Base-by-base conservation (phyloP, 2,113 vertebrate species). In the Hiodon tergisus region DNA sequence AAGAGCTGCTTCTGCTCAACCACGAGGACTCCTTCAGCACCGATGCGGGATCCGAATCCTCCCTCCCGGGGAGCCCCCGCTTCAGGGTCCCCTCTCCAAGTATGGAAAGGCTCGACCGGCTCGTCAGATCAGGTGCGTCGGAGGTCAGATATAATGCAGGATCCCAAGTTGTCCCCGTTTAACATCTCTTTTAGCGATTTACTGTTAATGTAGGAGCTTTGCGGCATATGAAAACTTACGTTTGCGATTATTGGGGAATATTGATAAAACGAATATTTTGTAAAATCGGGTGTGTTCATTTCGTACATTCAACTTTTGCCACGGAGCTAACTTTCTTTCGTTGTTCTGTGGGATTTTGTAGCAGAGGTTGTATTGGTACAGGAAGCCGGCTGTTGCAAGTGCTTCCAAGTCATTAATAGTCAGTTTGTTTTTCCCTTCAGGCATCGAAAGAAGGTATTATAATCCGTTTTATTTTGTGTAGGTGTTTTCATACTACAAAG, bases 71-170 rank as follows among this genome's bases (percentile, higher is more conserved):
- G 77, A 99, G 96, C 78, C 97, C 97, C 75, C 90, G 95, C 9
- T 88, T 89, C 80, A 92, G 91, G 78, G 86, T 95, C 6, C 85
- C 91, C 9, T 95, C 94, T 14, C 89, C 95, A 9, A 98, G 96
- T 83, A 84, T 94, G 90, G 97, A 99, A 87, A 93, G 90, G 85
- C 89, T 98, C n/a, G 97, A 99, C 86, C 91, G 93, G 78, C 87
- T 95, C 72, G 91, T 86, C 78, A 90, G 94, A 92, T 89, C 97
- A 95, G 96, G 97, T 99, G 91, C 0, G 93, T 91, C 73, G 77
- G 77, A 62, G 77, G 81, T 31, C 62, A 53, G 8, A 13, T 3
- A 16, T 17, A 59, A 67, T n/a, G 31, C 31, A 31, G 31, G 31
- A 31, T 31, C 31, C 31, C 31, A 2, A 31, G 31, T 31, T 31